A percentile compares a stretch with the other conserved stretches of the same genome.
Evolutionary conservation across 2,888 invertebrate genomes (phyloP).

Genomic region (Dasypolia templi): DNA sequence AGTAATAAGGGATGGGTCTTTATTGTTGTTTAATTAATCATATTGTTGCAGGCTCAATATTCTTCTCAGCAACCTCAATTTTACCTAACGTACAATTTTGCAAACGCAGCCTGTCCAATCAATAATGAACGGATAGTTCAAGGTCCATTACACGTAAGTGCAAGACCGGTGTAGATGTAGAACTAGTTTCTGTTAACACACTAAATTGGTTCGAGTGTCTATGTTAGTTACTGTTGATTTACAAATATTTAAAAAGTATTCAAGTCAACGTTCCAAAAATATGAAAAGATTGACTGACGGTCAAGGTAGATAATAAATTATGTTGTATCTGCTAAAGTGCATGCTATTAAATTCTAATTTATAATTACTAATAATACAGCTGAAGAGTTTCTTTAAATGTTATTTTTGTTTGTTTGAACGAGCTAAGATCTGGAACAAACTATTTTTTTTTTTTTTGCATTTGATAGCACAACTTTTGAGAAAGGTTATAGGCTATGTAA

Average conservation of each 20-base stretch:
- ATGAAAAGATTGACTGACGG: background rate
- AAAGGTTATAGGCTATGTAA: too few relatives aligned
- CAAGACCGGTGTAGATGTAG: slow-evolving; percentile 5
- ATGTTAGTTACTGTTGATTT: background rate
- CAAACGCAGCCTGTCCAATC: background rate
- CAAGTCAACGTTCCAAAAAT: background rate
- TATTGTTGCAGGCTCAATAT: background rate
- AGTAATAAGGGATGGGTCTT: too few relatives aligned
- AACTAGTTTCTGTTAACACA: slow-evolving; percentile 19
- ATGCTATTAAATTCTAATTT: too few relatives aligned
- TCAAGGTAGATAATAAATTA: background rate
- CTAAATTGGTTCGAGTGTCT: background rate
- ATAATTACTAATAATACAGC: too few relatives aligned
- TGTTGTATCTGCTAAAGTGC: background rate
- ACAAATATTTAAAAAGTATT: slow-evolving; percentile 3
- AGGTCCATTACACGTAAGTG: slow-evolving; percentile 11
- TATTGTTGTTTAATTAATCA: background rate
- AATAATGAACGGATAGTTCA: slow-evolving; percentile 24
- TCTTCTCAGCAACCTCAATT: background rate
- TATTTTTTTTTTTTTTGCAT: too few relatives aligned
- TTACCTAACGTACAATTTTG: background rate
- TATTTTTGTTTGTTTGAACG: too few relatives aligned
- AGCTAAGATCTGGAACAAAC: too few relatives aligned
- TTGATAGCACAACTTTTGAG: too few relatives aligned
- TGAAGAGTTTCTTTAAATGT: too few relatives aligned